Base-by-base conservation (phyloP, 2,797 vertebrate species). In the Parambassis ranga region DNA sequence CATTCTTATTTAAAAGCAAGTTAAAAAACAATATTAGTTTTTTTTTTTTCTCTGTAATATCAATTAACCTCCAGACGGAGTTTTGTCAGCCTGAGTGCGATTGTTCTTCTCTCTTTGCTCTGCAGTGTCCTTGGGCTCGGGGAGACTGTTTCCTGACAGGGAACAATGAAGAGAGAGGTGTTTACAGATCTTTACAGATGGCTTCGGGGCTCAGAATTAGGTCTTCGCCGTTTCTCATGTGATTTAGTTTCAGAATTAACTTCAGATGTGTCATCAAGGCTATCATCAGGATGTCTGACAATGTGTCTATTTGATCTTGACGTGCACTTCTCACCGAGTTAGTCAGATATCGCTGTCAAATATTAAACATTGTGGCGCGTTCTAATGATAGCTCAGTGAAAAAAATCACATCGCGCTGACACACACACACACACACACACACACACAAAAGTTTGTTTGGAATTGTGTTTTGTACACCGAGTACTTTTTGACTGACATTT, bases 181-280 rank as follows among this genome's bases (percentile, higher is more conserved):
- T 92, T 92, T 90, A 90, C 88, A 91, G 81, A 88, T 87, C 89
- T 81, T 85, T 85, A 85, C 78, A 83, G 72, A 86, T 80, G 68
- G 80, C 86, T 86, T 46, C 81, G 36, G 70, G 83, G 83, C 84
- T 77, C 79, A 31, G 76, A 88, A 90, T 90, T 90, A 88, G 86
- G 85, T 87, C 77, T 39, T 65, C 77, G 24, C 81, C 67, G 65
- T 85, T 83, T 68, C 81, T 87, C 84, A 67, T 80, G 82, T 79
- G 88, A 90, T 86, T 85, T 82, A 27, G 79, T 86, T n/a, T 87
- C 88, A 80, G 85, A 82, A 89, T 91, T 82, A 86, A 85, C 88
- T 85, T 83, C 79, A 77, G 79, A 81, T 68, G 80, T 79, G 76
- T 88, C 89, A 86, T 87, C 81, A 76, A 61, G 71, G 77, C 74